A percentile compares a stretch with the other conserved stretches of the same genome.
phyloP scores from a whole-genome alignment of 2,888 invertebrate species.

The Xanthia icteritia region DNA sequence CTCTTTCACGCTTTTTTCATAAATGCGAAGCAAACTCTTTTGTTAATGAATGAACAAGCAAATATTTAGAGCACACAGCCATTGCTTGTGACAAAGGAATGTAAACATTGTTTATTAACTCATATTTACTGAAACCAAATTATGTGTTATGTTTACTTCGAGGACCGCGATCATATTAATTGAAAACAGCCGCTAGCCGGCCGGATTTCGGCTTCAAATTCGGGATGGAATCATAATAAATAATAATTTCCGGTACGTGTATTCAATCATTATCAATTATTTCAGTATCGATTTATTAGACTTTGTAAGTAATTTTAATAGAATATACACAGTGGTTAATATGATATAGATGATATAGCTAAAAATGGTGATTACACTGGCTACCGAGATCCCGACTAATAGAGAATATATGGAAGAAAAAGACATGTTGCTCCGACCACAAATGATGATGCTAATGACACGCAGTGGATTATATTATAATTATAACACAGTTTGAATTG shows the following conservation, averaged over 20 bases:
- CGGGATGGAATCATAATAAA: conserved; percentile 5
- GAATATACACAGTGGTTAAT: background rate
- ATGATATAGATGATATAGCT: background rate
- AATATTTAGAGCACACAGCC: conserved; percentile 15
- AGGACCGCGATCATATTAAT: conserved; percentile 23
- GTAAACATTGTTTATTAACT: conserved; percentile 19
- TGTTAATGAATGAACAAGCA: conserved; percentile 8
- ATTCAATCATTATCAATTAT: background rate
- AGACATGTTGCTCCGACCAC: background rate
- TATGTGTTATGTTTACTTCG: conserved; percentile 23
- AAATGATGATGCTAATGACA: background rate
- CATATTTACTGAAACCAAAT: conserved; percentile 34
- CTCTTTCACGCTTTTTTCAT: conserved; percentile 23
- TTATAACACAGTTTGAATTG: too few species aligned
- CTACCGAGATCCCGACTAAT: background rate
- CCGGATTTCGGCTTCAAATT: conserved; percentile 21
- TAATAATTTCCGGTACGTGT: background rate
- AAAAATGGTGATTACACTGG: background rate
- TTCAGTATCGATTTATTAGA: background rate
- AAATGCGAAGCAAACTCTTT: conserved; percentile 12
- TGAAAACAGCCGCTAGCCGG: conserved; percentile 6
- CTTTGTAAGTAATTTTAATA: background rate
- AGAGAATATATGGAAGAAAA: background rate
- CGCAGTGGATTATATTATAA: background rate
- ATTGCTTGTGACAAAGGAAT: conserved; percentile 29